Base-by-base conservation (phyloP, 2,113 vertebrate genomes). In the Tenrec ecaudatus region DNA sequence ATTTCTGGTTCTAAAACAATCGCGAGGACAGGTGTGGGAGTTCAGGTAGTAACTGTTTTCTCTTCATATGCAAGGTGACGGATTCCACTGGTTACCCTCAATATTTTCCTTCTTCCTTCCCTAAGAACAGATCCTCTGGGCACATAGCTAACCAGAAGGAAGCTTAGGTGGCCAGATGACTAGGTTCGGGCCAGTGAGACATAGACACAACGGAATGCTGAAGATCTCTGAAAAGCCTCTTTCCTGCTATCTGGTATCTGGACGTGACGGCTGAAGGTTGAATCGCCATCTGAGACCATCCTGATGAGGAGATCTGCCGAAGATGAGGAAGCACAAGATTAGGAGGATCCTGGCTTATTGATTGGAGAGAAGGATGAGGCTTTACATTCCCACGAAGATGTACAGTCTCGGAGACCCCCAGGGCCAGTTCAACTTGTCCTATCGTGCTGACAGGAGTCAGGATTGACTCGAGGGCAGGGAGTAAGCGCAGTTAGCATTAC, bases 91-190 rank as follows among this genome's bases (percentile, higher is more conserved):
- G 69, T 36, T 66, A 16, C 22, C 73, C 38, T 29, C 23, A 43
- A 12, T 53, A 29, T 40, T 40, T 53, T 53, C 17, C n/a, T 43
- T 75, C 53, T 82, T 84, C 57, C 71, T 82, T 88, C 82, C 25
- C 68, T 82, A 66, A 36, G 89, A 87, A 85, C 53, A 90, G 69
- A 66, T 84, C 43, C 47, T 75, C 88, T 78, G 23, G 29, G 47
- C 69, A 71, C 14, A 2, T 58, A 90, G 40, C 40, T 73, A 93
- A 22, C 38, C 40, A 75, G 6, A 88, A 58, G 66, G 88, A 82
- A 79, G 27, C 79, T 91, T 68, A 36, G 25, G 64, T 58, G 29
- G 31, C 10, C 68, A 73, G 33, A 27, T 92, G 29, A 69, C 62
- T 64, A 85, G 83, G 76, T 58, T 85, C 47, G 75, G 36, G 47